Conservation (phyloP, 2,797 vertebrate species). For the Synanceia verrucosa region DNA sequence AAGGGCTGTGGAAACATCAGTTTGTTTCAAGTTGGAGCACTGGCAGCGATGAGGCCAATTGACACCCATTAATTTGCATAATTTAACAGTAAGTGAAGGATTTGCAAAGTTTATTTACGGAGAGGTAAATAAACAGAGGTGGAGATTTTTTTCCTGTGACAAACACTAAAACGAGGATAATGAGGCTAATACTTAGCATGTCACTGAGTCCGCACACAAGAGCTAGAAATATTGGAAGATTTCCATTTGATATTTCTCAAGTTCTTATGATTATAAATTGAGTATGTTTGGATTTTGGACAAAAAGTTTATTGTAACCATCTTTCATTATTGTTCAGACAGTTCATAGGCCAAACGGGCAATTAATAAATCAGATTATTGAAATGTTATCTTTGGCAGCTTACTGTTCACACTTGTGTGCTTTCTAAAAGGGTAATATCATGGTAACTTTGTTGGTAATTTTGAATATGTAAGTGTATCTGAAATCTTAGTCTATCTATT, state of each 20-base stretch:
- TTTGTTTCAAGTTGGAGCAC: slow-evolving; percentile 6
- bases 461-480: background rate
- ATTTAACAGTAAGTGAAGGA: slow-evolving; percentile 10
- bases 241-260: background rate
- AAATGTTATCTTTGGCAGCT: background rate
- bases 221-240: background rate
- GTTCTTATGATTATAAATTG: background rate
- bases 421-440: background rate
- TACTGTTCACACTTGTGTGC: background rate
- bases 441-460: background rate
- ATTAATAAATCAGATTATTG: background rate
- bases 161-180: slow-evolving; percentile 7
- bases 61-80: slow-evolving; percentile 21
- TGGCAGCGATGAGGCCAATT: slow-evolving; percentile 12
- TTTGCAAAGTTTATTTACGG: slow-evolving; percentile 11
- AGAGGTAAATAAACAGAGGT: no score
- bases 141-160: slow-evolving; percentile 14
- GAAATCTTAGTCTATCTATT: background rate
- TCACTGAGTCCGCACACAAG: background rate
- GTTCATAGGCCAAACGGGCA: background rate
- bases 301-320: background rate
- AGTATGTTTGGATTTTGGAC: background rate
- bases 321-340: background rate
- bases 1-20: background rate
- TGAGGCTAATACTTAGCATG: background rate